Conservation (phyloP, 2,113 vertebrate genomes). For the Lepisosteus oculatus region DNA sequence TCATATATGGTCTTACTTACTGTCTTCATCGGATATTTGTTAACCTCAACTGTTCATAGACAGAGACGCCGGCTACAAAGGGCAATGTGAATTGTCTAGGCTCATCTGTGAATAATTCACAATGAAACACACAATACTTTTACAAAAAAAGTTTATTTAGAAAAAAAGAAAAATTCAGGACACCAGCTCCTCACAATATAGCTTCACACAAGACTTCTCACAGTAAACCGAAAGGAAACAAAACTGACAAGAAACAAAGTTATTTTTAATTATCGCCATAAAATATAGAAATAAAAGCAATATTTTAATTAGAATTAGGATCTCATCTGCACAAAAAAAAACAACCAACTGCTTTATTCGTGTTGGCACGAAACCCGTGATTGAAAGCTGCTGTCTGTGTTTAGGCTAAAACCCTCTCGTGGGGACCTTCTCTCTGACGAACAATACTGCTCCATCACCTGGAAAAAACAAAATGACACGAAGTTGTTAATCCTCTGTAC, state of each 20-base stretch:
- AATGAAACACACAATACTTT: slow-evolving; percentile 18
- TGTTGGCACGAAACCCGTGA: slow-evolving; percentile 35
- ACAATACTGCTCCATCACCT: slow-evolving; percentile 81
- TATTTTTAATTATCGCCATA: slow-evolving; percentile 6
- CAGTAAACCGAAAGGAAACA: slow-evolving; percentile 9
- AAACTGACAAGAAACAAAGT: not conserved
- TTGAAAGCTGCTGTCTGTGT: slow-evolving; percentile 23
- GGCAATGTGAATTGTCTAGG: no score
- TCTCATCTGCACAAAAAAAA: slow-evolving; percentile 20
- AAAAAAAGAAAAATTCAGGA: slow-evolving; percentile 12
- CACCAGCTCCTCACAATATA: slow-evolving; percentile 8
- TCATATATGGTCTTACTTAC: no score
- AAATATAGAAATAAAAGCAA: slow-evolving; percentile 13
- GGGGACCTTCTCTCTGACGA: slow-evolving; percentile 54
- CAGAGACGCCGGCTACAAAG: no score
- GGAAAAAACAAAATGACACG: slow-evolving; percentile 65
- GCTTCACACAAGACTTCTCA: slow-evolving; percentile 16
- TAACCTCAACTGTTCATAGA: no score
- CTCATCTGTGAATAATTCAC: slow-evolving; percentile 32
- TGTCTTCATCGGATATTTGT: no score
- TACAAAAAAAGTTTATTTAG: slow-evolving; percentile 24
- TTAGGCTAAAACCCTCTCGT: slow-evolving; percentile 42
- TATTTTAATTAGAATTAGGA: slow-evolving; percentile 8
- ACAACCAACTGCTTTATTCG: slow-evolving; percentile 28
- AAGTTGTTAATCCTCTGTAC: slow-evolving; percentile 48